phyloP scores from a whole-genome alignment of 2,113 vertebrate species.

The Percopsis transmontana region DNA sequence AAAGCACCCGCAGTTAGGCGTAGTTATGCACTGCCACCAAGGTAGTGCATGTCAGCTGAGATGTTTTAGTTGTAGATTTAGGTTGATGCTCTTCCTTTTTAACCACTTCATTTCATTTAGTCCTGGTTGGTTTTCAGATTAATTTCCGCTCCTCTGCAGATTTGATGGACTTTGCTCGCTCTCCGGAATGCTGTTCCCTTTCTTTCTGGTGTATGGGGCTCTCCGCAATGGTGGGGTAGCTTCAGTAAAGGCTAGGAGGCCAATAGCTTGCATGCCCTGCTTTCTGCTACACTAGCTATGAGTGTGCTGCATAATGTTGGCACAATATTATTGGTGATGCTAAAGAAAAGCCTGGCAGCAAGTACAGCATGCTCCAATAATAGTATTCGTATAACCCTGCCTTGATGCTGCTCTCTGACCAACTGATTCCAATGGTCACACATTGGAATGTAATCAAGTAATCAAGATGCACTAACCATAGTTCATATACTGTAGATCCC shows the following conservation, averaged over 20 bases:
- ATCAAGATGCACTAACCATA: conserved; percentile 27
- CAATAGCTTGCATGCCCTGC: conserved; percentile 60
- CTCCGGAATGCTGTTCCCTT: conserved; percentile 38
- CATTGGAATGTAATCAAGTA: conserved; percentile 27
- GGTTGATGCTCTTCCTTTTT: conserved; percentile 68
- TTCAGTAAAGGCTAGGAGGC: conserved; percentile 18
- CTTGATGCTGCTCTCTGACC: conserved; percentile 13
- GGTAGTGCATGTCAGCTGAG: conserved; percentile 47
- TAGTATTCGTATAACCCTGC: conserved; percentile 19
- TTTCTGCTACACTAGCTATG: conserved; percentile 38
- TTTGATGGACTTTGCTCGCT: conserved; percentile 37
- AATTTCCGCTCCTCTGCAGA: conserved; percentile 1
- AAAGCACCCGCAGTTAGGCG: background rate
- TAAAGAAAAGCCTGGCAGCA: conserved; percentile 26
- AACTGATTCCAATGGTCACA: conserved; percentile 31
- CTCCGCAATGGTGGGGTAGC: conserved; percentile 39
- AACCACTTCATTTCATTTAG: background rate
- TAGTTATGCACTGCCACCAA: conserved; percentile 30
- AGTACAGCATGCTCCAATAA: conserved; percentile 40
- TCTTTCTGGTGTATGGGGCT: conserved; percentile 15
- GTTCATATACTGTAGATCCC: background rate
- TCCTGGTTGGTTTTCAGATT: background rate
- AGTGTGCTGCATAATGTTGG: conserved; percentile 1
- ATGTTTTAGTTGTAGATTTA: conserved; percentile 30
- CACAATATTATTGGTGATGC: conserved; percentile 9